Evolutionary conservation across 2,113 vertebrate genomes (phyloP).

Genomic region (Cynopterus brachyotis): DNA sequence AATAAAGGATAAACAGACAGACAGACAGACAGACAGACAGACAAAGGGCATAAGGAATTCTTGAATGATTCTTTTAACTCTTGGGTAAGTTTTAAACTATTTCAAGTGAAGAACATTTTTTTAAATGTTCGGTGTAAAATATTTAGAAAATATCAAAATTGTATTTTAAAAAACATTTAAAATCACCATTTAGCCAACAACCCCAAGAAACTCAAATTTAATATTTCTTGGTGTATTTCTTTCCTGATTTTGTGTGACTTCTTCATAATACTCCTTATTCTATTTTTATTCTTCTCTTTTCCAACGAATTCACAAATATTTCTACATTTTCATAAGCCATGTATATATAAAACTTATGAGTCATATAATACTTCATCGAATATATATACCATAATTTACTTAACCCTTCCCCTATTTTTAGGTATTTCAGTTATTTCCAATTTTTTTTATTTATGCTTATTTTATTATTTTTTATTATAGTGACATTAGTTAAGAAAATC

Average conservation of each 20-base stretch:
- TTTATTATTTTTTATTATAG: not conserved
- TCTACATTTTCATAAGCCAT: not conserved
- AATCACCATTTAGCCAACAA: not conserved
- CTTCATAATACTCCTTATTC: not conserved
- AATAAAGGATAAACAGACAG: not conserved
- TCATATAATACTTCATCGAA: not conserved
- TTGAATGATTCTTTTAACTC: not conserved
- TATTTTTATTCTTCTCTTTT: slow-evolving; percentile 11
- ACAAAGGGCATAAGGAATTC: not conserved
- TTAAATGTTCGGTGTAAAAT: not conserved
- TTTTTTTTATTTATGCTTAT: not conserved
- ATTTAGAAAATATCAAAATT: slow-evolving; percentile 33
- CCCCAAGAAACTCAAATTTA: not conserved
- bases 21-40: not conserved
- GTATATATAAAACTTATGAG: not conserved
- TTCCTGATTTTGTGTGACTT: not conserved
- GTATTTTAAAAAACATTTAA: not conserved
- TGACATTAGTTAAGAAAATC: too few species aligned
- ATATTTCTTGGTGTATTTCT: not conserved
- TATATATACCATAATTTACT: not conserved
- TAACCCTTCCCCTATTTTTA: not conserved
- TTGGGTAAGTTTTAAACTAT: not conserved
- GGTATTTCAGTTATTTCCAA: slow-evolving; percentile 6
- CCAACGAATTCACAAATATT: not conserved
- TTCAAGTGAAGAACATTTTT: slow-evolving; percentile 5